Percentiles rank a stretch among this genome's conserved stretches.
phyloP scores from a whole-genome alignment of 2,888 invertebrate genomes.

The Morpho achilles region DNA sequence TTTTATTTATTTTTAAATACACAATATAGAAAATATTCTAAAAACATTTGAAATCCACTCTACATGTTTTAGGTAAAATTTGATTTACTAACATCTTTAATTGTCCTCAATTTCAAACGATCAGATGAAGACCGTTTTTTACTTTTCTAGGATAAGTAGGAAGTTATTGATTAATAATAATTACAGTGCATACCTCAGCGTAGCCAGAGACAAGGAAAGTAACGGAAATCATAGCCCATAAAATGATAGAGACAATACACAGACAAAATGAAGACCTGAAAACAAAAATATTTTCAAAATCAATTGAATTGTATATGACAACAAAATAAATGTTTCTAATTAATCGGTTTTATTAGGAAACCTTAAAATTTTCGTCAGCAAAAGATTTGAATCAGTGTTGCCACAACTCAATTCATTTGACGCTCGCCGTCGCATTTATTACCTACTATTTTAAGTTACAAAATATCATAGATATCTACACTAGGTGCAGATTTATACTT shows the following conservation, averaged over 20 bases:
- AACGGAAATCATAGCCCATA: constrained; percentile 80
- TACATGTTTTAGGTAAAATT: no score
- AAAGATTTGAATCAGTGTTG: no score
- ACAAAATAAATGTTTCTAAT: background rate
- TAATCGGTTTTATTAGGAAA: background rate
- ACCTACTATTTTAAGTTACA: no score
- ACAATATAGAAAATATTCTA: no score
- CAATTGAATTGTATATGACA: background rate
- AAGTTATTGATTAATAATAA: background rate
- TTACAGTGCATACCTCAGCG: constrained; percentile 68
- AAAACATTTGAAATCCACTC: no score
- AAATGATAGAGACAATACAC: constrained; percentile 76
- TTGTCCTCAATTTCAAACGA: no score
- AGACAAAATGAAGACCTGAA: constrained; percentile 77
- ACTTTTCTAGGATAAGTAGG: background rate
- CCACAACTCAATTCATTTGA: no score
- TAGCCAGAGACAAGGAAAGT: constrained; percentile 82
- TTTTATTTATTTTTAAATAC: no score
- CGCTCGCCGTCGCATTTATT: no score
- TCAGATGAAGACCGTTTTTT: no score
- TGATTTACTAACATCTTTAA: no score
- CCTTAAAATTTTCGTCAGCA: background rate
- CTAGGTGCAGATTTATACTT: constrained; percentile 33
- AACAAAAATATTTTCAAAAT: constrained; percentile 15
- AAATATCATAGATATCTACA: no score